Evolutionary conservation across 2,888 invertebrate species (phyloP), one percentile per base, ranked within the genome.

Genomic region (Sphinx pinastri): DNA sequence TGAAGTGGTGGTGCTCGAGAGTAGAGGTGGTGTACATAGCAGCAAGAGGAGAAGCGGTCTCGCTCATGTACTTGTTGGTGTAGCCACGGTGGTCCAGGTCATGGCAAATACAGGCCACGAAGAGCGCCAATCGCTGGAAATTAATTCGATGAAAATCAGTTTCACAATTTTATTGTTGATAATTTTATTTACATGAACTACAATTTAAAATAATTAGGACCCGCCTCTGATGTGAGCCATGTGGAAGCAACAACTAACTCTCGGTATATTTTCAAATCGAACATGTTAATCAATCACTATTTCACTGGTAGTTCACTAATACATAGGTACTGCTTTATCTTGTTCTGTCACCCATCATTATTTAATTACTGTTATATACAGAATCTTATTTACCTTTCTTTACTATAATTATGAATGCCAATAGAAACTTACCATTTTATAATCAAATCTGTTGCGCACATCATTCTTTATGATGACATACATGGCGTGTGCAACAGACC

Each of bases 1-100:
- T 98, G 85, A 98, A 98, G 86, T 98, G 98, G 84, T 98, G 98
- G 82, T 98, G 97, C 84, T 98, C 98, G 94, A 98, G 95, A 0
- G 98, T 97, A 0, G 97, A 97, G 0, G 98, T 98, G 51, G 97
- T 96, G 86, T 98, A 98, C 86, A 98, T 97, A 45, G 97, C 95
- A 0, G 98, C 98, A 54, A 98, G 89, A 0, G 98, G 98, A 1
- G 97, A 97, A 69, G 96, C 96, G 38, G 96, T 97, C 77, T 97
- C 97, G 77, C 96, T 94, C 97, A 98, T 97, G 86, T 97, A 98
- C 83, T 97, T 96, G 84, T 98, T 98, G 72, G 97, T 98, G 86
- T 97, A 97, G 0, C 98, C 98, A 45, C 98, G 94, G 83, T 98
- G 98, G 83, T 98, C 98, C 79, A 98, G 86, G 83, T 98, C 98